Evolutionary conservation across 2,113 vertebrate species (phyloP), one percentile per base, ranked within the genome.

Genomic region (Urocynchramus pylzowi): DNA sequence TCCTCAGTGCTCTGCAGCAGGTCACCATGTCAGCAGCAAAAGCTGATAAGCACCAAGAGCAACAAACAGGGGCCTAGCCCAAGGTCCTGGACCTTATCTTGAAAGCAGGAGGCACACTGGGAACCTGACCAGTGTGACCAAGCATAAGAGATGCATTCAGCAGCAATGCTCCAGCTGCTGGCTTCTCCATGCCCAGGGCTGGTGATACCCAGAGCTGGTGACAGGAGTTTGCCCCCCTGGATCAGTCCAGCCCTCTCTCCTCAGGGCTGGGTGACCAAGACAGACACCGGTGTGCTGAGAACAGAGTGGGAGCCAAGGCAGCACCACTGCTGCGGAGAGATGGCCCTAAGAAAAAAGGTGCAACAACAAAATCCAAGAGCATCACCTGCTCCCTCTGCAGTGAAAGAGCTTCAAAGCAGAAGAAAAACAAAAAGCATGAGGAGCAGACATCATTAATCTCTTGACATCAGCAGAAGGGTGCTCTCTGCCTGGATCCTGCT

Each of bases 371-470:
- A 90, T 11, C 50, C 68, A 30, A 41, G 21, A 92, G 37, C 88
- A 93, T 77, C 92, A 54, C 39, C 39, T 1, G 2, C 64, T 68
- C 42, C 49, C 27, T 39, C 50, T 57, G 13, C 60, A 70, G 50
- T 9, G 28, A 50, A 76, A 88, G 45, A 37, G 73, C 56, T 84
- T 81, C 64, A 67, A 80, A 89, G 30, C 13, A 80, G 21, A 76
- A 60, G 31, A 20, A 12, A 56, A 69, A 8, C 35, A 49, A 41
- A 52, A 68, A 63, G 52, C 65, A 83, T 4, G 39, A 71, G 52
- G 86, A 90, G 28, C 37, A 93, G 88, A 84, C 76, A 84, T 61
- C 69, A 80, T 88, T 90, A 95, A 93, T 95, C 93, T 90, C 81
- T 19, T 79, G 74, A 80, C 83, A 74, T 41, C 45, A 70, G 69